phyloP scores from a whole-genome alignment of 2,888 invertebrate species.

The Cerastoderma edule region DNA sequence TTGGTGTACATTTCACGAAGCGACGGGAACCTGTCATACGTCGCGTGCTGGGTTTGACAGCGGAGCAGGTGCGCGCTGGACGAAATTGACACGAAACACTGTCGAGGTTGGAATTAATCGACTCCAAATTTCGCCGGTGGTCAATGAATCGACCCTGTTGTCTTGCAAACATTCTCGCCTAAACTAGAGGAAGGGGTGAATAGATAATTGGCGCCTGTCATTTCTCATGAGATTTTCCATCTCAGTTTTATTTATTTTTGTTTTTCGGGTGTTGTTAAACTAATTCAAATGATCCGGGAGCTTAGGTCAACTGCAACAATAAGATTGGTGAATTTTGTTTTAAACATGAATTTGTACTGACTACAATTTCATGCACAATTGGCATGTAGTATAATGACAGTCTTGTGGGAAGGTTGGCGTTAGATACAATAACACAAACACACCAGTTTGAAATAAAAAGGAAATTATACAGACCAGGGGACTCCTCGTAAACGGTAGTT shows the following conservation, averaged over 20 bases:
- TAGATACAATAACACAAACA: no score
- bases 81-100: slow-evolving; percentile 36
- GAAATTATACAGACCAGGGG: no score
- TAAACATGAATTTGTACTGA: no score
- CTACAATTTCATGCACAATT: no score
- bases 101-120: slow-evolving; percentile 31
- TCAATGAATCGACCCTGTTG: slow-evolving; percentile 8
- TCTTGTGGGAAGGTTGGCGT: no score
- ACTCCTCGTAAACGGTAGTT: no score
- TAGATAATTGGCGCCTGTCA: slow-evolving; percentile 16
- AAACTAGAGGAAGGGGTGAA: neutral
- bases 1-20: slow-evolving; percentile 28
- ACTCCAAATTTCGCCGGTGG: slow-evolving; percentile 27
- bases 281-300: no score
- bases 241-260: slow-evolving; percentile 17
- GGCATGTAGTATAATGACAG: no score
- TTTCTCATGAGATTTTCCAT: slow-evolving; percentile 8
- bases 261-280: no score
- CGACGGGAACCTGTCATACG: slow-evolving; percentile 28
- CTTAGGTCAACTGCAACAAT: no score
- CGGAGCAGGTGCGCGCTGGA: slow-evolving; percentile 40
- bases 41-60: slow-evolving; percentile 42
- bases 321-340: no score
- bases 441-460: no score
- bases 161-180: neutral